These are phyloP conservation scores for Siniperca obscura DNA, from an alignment of 2,797 vertebrate genomes.

Conservation along the genomic window DNA sequence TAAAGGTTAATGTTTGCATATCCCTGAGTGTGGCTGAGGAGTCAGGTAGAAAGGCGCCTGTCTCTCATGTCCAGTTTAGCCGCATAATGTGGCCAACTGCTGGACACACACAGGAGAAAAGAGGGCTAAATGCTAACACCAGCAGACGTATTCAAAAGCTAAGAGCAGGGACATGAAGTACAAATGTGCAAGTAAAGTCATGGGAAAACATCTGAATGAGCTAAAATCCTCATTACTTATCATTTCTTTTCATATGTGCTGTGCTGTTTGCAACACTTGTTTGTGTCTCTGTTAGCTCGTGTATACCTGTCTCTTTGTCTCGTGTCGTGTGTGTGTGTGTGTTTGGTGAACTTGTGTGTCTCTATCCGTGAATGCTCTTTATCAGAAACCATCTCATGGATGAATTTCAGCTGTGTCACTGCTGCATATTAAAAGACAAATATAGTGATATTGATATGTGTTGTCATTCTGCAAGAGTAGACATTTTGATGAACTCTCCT, in stretches of 20 bases:
- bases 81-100: not conserved
- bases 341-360: conserved; percentile 40
- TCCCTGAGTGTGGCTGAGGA: conserved; percentile 21
- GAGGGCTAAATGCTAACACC: conserved; percentile 1
- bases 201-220: conserved; percentile 12
- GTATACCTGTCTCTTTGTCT: conserved; percentile 20
- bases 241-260: conserved; percentile 23
- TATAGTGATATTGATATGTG: conserved; percentile 21
- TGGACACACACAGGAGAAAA: not conserved
- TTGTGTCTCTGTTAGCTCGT: conserved; percentile 25
- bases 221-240: conserved; percentile 5
- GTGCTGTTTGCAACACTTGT: conserved; percentile 24
- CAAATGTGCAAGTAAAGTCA: not conserved
- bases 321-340: conserved; percentile 30
- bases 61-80: conserved; percentile 25
- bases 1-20: conserved; percentile 67
- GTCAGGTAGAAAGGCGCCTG: conserved; percentile 20
- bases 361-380: conserved; percentile 46
- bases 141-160: conserved; percentile 1
- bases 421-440: conserved; percentile 50
- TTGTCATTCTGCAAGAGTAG: conserved; percentile 48
- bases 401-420: conserved; percentile 43
- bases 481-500: conserved; percentile 56
- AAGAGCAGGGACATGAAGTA: not conserved
- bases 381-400: conserved; percentile 52